These are phyloP conservation scores for Rhinoptilus africanus DNA, from an alignment of 2,113 vertebrate genomes.

Conservation along the genomic window DNA sequence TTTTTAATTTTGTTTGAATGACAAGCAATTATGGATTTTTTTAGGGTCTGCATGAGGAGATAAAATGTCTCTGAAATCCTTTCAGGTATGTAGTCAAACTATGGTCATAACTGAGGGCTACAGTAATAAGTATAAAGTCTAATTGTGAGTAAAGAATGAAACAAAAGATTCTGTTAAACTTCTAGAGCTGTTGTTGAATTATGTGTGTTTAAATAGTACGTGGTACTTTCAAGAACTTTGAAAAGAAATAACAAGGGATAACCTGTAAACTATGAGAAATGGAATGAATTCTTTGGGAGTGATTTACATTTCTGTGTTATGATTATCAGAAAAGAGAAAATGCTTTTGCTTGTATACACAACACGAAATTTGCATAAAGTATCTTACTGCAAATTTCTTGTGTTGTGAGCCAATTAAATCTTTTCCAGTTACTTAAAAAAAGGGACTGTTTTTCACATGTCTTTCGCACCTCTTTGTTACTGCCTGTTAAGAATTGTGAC, in stretches of 20 bases:
- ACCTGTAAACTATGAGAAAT: not conserved
- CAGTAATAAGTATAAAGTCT: not conserved
- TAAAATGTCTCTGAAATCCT: not conserved
- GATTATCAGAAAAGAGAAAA: not conserved
- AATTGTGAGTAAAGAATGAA: constrained; percentile 4
- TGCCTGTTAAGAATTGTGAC: not conserved
- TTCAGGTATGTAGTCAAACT: not conserved
- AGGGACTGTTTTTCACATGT: not conserved
- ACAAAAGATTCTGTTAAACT: not conserved
- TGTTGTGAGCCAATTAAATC: not conserved
- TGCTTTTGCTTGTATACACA: not conserved
- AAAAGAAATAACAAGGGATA: not conserved
- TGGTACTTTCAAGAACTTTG: not conserved
- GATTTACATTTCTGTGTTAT: not conserved
- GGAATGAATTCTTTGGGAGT: not conserved
- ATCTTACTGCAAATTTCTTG: not conserved
- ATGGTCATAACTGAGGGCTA: not conserved
- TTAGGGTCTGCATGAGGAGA: not conserved
- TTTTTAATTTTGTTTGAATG: constrained; percentile 20
- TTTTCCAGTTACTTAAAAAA: not conserved
- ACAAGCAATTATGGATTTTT: not conserved
- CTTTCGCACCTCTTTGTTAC: not conserved
- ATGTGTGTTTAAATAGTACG: not conserved
- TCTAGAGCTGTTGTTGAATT: not conserved
- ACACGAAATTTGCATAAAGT: not conserved